Conservation (phyloP, 2,797 vertebrate species). For the Squalus acanthias region DNA sequence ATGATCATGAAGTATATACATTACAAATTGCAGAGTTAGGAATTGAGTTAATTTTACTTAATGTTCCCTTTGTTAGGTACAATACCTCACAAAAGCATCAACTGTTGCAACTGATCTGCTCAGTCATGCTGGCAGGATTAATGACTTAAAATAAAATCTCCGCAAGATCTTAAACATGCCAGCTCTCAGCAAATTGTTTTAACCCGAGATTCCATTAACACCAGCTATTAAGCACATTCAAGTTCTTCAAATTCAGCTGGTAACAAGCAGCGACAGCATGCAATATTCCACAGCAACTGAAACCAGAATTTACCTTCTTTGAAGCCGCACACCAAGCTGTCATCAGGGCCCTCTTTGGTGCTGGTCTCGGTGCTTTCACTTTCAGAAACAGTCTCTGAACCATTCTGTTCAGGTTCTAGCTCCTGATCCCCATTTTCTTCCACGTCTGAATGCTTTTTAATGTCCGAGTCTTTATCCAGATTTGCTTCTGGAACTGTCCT, state of each 20-base stretch:
- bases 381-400: constrained; percentile 74
- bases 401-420: constrained; percentile 73
- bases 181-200: background rate
- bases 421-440: constrained; percentile 82
- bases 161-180: background rate
- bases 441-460: constrained; percentile 46
- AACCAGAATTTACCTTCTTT: constrained; percentile 66
- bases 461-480: constrained; percentile 51
- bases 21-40: background rate
- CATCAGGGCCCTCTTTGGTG: constrained; percentile 61
- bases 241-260: background rate
- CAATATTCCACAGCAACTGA: background rate
- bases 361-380: constrained; percentile 64
- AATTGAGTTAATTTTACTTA: background rate
- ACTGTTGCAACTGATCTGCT: background rate
- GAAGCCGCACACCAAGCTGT: constrained; percentile 55
- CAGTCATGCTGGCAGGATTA: background rate
- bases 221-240: background rate
- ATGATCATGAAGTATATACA: background rate
- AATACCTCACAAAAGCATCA: background rate
- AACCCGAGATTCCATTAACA: background rate
- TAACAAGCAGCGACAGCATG: background rate
- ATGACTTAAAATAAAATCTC: background rate
- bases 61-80: background rate
- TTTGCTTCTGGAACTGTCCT: constrained; percentile 50